Evolutionary conservation across 2,113 vertebrate genomes (phyloP), one percentile per base, ranked within the genome.

Genomic region (Calyptommatus sinebrachiatus): DNA sequence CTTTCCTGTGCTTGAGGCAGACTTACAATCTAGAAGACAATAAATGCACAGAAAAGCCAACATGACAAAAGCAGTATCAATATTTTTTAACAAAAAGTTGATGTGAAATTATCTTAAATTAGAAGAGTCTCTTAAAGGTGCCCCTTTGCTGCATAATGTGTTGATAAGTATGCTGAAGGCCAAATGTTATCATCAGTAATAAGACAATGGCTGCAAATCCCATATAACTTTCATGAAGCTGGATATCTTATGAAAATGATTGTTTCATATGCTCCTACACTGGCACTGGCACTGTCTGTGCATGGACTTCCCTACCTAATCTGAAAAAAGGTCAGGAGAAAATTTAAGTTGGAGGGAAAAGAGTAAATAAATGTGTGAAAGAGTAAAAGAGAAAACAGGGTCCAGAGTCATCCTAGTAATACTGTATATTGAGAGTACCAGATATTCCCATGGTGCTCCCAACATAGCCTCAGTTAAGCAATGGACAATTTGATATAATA

Each of bases 1-100:
- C 72, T 69, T 81, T 53, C 79, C 26, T 70, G 65, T 61, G n/a
- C 41, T 70, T 50, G 65, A 61, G 50, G n/a, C 29, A 63, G 12
- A 72, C 65, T 72, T 79, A 16, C n/a, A 81, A 26, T n/a, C 79
- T 81, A 29, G 20, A 62, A 67, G 8, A 46, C 9, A 69, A 60
- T 45, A 75, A 10, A 81, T 61, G 28, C 11, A 68, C 20, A 60
- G 8, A 7, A 9, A 16, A 67, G 22, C 2, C 24, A 60, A 68
- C 35, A 2, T n/a, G 60, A 24, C 21, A 71, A 28, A 69, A 69
- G 9, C 16, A 45, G 41, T 65, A 11, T 14, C 9, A 63, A 7
- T 12, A 80, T 73, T 66, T 53, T 7, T 57, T 50, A 16, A n/a
- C 61, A 57, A 57, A 57, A 28, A 31, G 22, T 31, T n/a, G 11